Evolutionary conservation across 2,113 vertebrate genomes (phyloP).

Genomic region (Rattus norvegicus): GRCr8 NC_086021.1:41665001-41665500

Average conservation of each 20-base stretch:
- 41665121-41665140: neutral
- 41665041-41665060: conserved; percentile 31
- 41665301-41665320: conserved; percentile 45
- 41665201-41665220: neutral
- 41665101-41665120: conserved; percentile 47
- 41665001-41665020: neutral
- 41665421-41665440: conserved; percentile 35
- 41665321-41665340: neutral
- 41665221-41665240: neutral
- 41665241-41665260: conserved; percentile 37
- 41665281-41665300: neutral
- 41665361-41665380: neutral
- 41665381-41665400: neutral
- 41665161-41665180: neutral
- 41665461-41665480: neutral
- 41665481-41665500: neutral
- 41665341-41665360: conserved; percentile 29
- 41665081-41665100: conserved; percentile 22
- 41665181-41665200: neutral
- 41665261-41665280: neutral
- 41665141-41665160: conserved; percentile 6
- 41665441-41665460: conserved; percentile 1
- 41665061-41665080: conserved; percentile 13
- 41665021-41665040: neutral
- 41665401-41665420: conserved; percentile 22